These are phyloP conservation scores for Cochlearius cochlearius DNA, from an alignment of 2,113 vertebrate species.

Conservation along the genomic window DNA sequence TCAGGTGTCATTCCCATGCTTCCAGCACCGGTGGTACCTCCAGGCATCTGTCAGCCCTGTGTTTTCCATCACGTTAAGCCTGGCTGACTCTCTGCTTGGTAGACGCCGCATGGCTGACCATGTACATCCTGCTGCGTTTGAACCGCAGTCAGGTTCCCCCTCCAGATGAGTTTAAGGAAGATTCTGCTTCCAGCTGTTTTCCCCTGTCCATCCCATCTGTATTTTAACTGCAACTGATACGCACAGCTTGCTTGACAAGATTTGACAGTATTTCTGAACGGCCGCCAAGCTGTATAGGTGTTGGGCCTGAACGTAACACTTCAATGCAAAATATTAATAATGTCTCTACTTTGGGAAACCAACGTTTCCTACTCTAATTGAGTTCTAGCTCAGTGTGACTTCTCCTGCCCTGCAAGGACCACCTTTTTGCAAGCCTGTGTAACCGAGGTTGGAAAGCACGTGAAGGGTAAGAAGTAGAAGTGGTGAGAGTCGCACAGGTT, in stretches of 20 bases:
- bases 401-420: neutral
- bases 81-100: neutral
- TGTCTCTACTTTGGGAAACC: neutral
- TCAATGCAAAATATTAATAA: neutral
- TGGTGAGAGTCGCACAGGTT: accelerated
- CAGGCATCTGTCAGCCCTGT: neutral
- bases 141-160: neutral
- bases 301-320: neutral
- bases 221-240: neutral
- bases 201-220: neutral
- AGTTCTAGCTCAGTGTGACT: neutral
- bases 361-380: accelerated
- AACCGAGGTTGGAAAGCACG: neutral
- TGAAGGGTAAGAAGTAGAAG: neutral
- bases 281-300: neutral
- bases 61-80: neutral
- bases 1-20: neutral
- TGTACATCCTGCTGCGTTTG: neutral
- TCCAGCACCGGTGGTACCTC: neutral
- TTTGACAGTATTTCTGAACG: neutral
- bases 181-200: neutral
- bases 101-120: neutral
- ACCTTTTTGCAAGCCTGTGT: neutral
- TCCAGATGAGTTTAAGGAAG: neutral
- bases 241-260: neutral